phyloP scores from a whole-genome alignment of 2,888 invertebrate species.

The Leptinotarsa juncta region DNA sequence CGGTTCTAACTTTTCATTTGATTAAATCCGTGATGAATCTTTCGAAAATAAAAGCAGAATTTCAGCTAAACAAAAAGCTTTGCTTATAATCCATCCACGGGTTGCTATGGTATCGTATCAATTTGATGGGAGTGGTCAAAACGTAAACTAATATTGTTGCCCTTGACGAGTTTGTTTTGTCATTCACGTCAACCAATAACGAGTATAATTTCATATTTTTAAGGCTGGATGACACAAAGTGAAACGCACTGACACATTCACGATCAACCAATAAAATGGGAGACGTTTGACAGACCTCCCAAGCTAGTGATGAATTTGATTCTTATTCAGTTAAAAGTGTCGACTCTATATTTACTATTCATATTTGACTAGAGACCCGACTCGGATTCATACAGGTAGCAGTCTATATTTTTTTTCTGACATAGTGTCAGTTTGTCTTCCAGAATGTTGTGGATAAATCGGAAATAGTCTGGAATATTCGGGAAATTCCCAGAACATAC shows the following conservation, averaged over 20 bases:
- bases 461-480: too few relatives aligned
- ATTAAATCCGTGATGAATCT: too few relatives aligned
- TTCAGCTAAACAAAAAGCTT: not conserved
- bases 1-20: too few relatives aligned
- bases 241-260: not conserved
- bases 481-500: too few relatives aligned
- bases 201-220: not conserved
- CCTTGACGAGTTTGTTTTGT: constrained; percentile 10
- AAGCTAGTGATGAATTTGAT: not conserved
- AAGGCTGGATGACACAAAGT: not conserved
- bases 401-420: too few relatives aligned
- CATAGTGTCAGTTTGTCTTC: too few relatives aligned
- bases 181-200: constrained; percentile 10
- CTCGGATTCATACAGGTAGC: too few relatives aligned
- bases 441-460: too few relatives aligned
- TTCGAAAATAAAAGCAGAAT: too few relatives aligned
- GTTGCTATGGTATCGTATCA: constrained; percentile 19
- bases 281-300: not conserved
- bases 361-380: too few relatives aligned
- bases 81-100: constrained; percentile 14
- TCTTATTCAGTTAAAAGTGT: too few relatives aligned
- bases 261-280: not conserved
- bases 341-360: too few relatives aligned
- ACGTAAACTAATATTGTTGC: constrained; percentile 11
- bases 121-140: constrained; percentile 20